These are phyloP conservation scores for Rousettus leschenaultii DNA, from an alignment of 2,113 vertebrate species.

Conservation along the genomic window DNA sequence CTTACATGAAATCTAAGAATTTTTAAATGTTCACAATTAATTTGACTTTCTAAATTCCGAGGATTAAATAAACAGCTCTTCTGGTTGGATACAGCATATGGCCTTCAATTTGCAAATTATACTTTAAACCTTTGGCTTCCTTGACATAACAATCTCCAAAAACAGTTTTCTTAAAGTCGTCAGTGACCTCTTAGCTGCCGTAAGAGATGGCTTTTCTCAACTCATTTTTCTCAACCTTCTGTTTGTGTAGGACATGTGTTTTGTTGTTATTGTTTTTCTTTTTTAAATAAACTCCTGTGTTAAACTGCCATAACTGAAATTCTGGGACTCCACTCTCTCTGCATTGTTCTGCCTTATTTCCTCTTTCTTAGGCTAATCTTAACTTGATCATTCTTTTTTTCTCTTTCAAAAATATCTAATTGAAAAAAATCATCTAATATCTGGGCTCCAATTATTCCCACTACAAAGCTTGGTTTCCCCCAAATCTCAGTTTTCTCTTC, in stretches of 20 bases:
- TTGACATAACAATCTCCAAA: neutral
- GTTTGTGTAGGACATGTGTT: accelerated
- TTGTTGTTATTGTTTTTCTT: too few species aligned
- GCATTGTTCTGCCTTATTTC: neutral
- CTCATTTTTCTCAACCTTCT: neutral
- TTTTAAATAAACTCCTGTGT: neutral
- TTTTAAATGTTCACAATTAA: neutral
- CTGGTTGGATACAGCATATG: neutral
- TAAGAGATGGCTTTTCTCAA: neutral
- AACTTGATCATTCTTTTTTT: neutral
- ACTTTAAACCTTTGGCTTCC: neutral
- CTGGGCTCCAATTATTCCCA: neutral
- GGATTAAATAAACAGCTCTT: neutral
- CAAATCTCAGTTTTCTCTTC: neutral
- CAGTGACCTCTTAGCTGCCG: neutral
- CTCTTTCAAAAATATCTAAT: neutral
- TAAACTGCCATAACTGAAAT: neutral
- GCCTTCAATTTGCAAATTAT: neutral
- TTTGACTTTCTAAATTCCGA: neutral
- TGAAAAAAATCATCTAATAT: neutral
- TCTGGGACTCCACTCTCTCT: too few species aligned
- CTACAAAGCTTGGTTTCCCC: neutral
- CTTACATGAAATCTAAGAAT: neutral
- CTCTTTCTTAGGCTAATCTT: neutral
- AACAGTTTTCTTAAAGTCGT: neutral